A percentile compares a stretch with the other conserved stretches of the same genome.
Evolutionary conservation across 2,113 vertebrate species (phyloP).

Genomic region (Pelodiscus sinensis): DNA sequence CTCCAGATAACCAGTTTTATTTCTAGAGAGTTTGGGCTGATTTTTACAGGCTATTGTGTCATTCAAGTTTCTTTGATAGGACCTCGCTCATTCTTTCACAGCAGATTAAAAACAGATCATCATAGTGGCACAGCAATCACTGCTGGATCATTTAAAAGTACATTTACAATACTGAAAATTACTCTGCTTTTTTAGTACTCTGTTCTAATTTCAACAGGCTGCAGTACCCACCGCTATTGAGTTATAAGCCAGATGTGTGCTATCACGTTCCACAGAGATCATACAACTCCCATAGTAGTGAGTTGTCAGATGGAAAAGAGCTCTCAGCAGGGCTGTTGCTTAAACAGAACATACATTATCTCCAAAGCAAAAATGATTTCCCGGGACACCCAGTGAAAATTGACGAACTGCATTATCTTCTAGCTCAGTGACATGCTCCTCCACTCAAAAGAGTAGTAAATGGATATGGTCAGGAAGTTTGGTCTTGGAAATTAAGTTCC

Average conservation of each 20-base stretch:
- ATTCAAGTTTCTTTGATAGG: background rate
- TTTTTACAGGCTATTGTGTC: background rate
- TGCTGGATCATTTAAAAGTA: background rate
- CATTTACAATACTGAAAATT: slow-evolving; percentile 3
- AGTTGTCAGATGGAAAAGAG: slow-evolving; percentile 3
- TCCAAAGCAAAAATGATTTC: background rate
- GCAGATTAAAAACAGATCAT: background rate
- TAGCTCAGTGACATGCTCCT: rapidly evolving
- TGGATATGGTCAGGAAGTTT: background rate
- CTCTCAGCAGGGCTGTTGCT: background rate
- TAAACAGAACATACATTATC: slow-evolving; percentile 1
- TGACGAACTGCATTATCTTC: background rate
- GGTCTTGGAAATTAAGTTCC: slow-evolving; percentile 12
- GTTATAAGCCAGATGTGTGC: background rate
- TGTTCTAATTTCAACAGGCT: background rate
- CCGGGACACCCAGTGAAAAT: background rate
- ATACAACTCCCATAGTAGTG: background rate
- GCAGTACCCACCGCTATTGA: background rate
- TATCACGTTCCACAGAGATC: background rate
- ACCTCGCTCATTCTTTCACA: slow-evolving; percentile 1
- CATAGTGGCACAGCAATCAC: background rate
- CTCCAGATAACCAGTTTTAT: background rate
- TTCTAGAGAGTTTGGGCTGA: background rate
- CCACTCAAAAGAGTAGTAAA: slow-evolving; percentile 5
- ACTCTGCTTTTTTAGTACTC: background rate